Conservation (phyloP, 2,113 vertebrate genomes). For the Triplophysa dalaica region DNA sequence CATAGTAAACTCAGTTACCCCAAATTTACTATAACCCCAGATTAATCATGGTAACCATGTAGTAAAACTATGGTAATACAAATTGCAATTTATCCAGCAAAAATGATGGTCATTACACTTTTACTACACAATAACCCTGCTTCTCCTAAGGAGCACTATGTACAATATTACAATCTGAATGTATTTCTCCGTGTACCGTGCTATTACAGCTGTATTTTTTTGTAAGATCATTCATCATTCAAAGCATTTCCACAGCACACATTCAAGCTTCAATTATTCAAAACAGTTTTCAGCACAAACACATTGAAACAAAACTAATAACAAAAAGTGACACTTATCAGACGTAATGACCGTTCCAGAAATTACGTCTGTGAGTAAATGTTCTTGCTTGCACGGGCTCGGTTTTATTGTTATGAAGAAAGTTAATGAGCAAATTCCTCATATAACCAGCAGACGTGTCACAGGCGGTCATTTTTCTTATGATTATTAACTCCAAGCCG, state of each 20-base stretch:
- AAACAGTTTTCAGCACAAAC: slow-evolving; percentile 6
- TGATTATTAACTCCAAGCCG: slow-evolving; percentile 1
- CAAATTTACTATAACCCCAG: too few relatives aligned
- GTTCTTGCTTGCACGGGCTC: slow-evolving; percentile 12
- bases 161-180: not conserved
- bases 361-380: slow-evolving; percentile 30
- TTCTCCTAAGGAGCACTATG: too few relatives aligned
- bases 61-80: too few relatives aligned
- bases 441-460: not conserved
- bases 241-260: not conserved
- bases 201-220: not conserved
- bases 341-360: slow-evolving; percentile 23
- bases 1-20: too few relatives aligned
- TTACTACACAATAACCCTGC: too few relatives aligned
- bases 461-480: not conserved
- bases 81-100: too few relatives aligned
- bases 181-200: not conserved
- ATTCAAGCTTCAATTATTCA: not conserved
- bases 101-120: too few relatives aligned
- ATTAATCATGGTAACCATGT: too few relatives aligned
- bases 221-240: not conserved
- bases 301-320: slow-evolving; percentile 31
- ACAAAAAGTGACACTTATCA: slow-evolving; percentile 9
- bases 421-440: slow-evolving; percentile 26
- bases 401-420: slow-evolving; percentile 9